These are phyloP conservation scores for Zaprionus tsacasi DNA, from an alignment of 1,140 invertebrate species.

Conservation along the genomic window DNA sequence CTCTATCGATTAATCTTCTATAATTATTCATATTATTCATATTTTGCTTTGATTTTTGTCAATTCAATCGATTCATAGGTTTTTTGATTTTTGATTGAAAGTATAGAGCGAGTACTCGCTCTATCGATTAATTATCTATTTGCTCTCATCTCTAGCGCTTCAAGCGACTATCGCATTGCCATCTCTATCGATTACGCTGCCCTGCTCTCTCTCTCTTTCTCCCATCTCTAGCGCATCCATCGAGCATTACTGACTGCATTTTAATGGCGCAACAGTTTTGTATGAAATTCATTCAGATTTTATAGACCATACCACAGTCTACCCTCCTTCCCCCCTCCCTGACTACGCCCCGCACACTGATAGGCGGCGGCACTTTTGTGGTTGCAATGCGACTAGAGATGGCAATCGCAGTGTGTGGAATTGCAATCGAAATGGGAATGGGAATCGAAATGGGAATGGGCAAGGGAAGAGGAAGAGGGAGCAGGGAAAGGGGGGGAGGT, in stretches of 20 bases:
- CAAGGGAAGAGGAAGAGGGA: neutral
- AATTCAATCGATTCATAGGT: too few relatives aligned
- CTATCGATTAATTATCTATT: too few relatives aligned
- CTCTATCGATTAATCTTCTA: too few relatives aligned
- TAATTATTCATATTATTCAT: too few relatives aligned
- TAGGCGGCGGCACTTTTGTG: conserved; percentile 53
- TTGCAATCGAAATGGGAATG: neutral
- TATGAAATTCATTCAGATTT: conserved; percentile 66
- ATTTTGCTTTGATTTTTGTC: too few relatives aligned
- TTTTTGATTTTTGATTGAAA: too few relatives aligned
- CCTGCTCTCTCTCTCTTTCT: too few relatives aligned
- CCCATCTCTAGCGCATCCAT: conserved; percentile 13
- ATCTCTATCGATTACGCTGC: neutral
- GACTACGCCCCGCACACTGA: too few relatives aligned
- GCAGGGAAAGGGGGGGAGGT: neutral
- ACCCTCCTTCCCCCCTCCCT: neutral
- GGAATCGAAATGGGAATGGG: conserved; percentile 5
- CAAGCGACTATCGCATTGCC: neutral
- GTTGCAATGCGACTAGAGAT: conserved; percentile 15
- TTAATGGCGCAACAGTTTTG: conserved; percentile 61
- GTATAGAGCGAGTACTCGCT: too few relatives aligned
- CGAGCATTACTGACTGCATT: conserved; percentile 35
- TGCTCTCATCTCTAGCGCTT: too few relatives aligned
- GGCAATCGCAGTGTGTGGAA: conserved; percentile 9
- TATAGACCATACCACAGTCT: neutral